Evolutionary conservation across 2,113 vertebrate species (phyloP), one percentile per base, ranked within the genome.

Genomic region (Pavo muticus): DNA sequence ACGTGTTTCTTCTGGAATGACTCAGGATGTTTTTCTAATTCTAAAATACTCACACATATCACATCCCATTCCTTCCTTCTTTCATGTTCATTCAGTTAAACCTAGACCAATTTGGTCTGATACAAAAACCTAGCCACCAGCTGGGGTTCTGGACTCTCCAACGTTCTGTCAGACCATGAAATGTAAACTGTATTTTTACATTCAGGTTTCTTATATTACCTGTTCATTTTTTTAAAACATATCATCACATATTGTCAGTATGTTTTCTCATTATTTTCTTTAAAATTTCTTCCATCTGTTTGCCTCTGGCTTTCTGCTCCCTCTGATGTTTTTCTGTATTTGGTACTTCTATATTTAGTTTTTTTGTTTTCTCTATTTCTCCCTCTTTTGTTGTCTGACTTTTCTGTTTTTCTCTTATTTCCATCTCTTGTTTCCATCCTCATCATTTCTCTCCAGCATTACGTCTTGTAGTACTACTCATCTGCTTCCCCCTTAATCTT

Each of bases 391-490:
- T 79, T 74, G 30, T 63, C 88, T 50, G 45, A 11, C 27, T 90
- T 95, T 83, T 94, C 54, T 87, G 76, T 19, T 76, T 88, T 83
- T 73, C 48, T 87, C 68, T 52, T 72, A 47, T 52, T 82, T 80
- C 17, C 6, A 29, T 21, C 35, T 76, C 67, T 39, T 39, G 3
- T 35, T 73, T 64, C 37, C 37, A 32, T 71, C 56, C 32, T 78
- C 39, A 20, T 50, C 32, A 79, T 79, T 59, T 48, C n/a, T 91
- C 54, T 87, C 61, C 63, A 84, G 39, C 24, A 10, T 35, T 47
- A 13, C 2, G 3, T 77, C 77, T 45, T 70, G 35, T 29, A 61
- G 12, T 39, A 65, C 9, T 5, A 13, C 48, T 77, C 25, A 40
- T 10, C 79, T 69, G 19, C 52, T 93, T 90, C 44, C 39, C 57